Conservation (phyloP, 2,888 invertebrate genomes). For the Ophion slaviceki region DNA sequence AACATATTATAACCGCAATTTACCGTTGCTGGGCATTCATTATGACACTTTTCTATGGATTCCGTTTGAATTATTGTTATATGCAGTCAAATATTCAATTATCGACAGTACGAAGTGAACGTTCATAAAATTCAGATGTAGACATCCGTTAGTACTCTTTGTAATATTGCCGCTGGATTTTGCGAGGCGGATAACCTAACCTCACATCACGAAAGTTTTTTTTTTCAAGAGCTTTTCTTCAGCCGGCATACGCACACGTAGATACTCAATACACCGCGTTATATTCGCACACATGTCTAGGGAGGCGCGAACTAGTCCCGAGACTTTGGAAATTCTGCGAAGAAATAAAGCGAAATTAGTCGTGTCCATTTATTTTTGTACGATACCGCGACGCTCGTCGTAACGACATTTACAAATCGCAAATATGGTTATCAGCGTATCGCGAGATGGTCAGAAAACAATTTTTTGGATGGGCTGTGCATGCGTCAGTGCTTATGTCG, state of each 20-base stretch:
- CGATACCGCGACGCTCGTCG: constrained; percentile 14
- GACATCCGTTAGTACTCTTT: neutral
- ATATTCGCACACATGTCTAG: constrained; percentile 51
- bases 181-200: constrained; percentile 4
- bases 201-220: constrained; percentile 4
- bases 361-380: constrained; percentile 19
- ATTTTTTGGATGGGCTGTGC: constrained; percentile 78
- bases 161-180: neutral
- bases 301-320: constrained; percentile 52
- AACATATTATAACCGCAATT: no score
- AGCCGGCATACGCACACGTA: constrained; percentile 5
- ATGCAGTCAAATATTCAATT: no score
- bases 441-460: constrained; percentile 69
- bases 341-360: constrained; percentile 24
- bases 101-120: neutral
- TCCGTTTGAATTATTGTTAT: no score
- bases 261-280: neutral
- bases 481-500: constrained; percentile 81
- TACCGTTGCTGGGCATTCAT: no score
- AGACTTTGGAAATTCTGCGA: constrained; percentile 24
- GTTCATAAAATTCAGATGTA: neutral
- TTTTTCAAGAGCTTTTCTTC: neutral
- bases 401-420: neutral
- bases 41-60: no score
- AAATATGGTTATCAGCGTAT: constrained; percentile 63